A percentile compares a stretch with the other conserved stretches of the same genome.
These are phyloP conservation scores for Drosophila nr. perissopoda DNA, from an alignment of 2,888 invertebrate species.

Conservation along the genomic window DNA sequence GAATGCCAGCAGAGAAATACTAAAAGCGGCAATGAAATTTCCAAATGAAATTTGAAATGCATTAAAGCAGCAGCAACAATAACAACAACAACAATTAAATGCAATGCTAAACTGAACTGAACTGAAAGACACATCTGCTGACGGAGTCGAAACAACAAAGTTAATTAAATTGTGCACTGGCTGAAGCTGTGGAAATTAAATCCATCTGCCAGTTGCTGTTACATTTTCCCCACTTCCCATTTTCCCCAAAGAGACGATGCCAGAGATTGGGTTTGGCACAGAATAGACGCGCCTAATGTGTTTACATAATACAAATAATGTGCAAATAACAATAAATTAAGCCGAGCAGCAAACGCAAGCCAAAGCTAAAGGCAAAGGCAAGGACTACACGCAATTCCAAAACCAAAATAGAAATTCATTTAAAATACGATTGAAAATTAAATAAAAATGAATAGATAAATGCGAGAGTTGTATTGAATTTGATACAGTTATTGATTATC, in stretches of 20 bases:
- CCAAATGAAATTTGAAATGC: constrained; percentile 49
- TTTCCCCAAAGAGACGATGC: constrained; percentile 21
- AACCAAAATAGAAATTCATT: constrained; percentile 44
- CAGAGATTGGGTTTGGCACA: constrained; percentile 16
- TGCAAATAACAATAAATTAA: constrained; percentile 75
- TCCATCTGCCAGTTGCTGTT: constrained; percentile 49
- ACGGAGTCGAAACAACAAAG: constrained; percentile 55
- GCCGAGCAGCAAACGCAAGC: constrained; percentile 56
- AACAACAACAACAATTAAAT: constrained; percentile 9
- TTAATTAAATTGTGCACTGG: constrained; percentile 71
- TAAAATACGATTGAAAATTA: constrained; percentile 20
- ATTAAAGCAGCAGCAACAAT: constrained; percentile 28
- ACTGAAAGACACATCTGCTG: constrained; percentile 38
- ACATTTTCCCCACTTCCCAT: not conserved
- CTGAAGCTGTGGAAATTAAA: constrained; percentile 58
- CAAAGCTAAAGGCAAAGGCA: constrained; percentile 1
- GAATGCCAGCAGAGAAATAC: constrained; percentile 25
- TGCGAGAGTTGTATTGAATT: constrained; percentile 29
- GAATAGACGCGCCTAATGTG: constrained; percentile 57
- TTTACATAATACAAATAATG: constrained; percentile 75
- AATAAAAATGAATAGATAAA: constrained; percentile 12
- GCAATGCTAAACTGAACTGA: constrained; percentile 15
- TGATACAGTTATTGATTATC: not conserved
- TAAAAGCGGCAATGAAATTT: constrained; percentile 53
- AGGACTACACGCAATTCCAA: constrained; percentile 29